Conservation (phyloP, 2,113 vertebrate genomes). For the Burhinus oedicnemus region DNA sequence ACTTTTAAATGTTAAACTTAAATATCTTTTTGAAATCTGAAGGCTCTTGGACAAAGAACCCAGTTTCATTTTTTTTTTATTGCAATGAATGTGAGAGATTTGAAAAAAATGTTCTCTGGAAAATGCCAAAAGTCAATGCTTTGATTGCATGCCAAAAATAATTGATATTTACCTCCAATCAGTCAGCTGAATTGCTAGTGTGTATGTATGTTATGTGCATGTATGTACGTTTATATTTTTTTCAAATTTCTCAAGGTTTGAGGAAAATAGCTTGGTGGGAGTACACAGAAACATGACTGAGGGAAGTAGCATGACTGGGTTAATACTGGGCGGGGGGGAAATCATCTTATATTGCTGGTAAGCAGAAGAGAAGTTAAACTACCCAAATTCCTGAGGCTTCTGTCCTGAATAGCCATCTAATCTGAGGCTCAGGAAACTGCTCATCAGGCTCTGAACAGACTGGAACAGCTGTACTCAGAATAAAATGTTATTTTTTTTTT, state of each 20-base stretch:
- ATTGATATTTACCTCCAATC: slow-evolving; percentile 39
- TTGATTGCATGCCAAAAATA: slow-evolving; percentile 56
- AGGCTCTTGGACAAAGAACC: not conserved
- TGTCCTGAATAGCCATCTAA: not conserved
- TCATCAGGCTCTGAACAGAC: not conserved
- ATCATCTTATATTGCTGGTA: not conserved
- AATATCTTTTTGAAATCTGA: slow-evolving; percentile 56
- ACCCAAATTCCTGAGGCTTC: not conserved
- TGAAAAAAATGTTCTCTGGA: slow-evolving; percentile 20
- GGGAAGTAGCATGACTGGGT: not conserved
- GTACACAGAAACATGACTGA: not conserved
- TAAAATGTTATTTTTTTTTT: not conserved
- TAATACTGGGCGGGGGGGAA: not conserved
- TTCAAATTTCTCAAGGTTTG: not conserved
- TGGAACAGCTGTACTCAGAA: not conserved
- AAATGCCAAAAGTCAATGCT: slow-evolving; percentile 44
- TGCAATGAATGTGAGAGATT: slow-evolving; percentile 14
- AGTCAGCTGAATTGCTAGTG: slow-evolving; percentile 37
- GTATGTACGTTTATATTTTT: not conserved
- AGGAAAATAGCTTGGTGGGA: not conserved
- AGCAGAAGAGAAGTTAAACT: not conserved
- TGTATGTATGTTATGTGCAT: not conserved
- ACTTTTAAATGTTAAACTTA: slow-evolving; percentile 60
- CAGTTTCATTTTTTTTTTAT: not conserved
- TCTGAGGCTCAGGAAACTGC: not conserved